phyloP scores from a whole-genome alignment of 2,797 vertebrate genomes.

The Hafferia zeledoni region DNA sequence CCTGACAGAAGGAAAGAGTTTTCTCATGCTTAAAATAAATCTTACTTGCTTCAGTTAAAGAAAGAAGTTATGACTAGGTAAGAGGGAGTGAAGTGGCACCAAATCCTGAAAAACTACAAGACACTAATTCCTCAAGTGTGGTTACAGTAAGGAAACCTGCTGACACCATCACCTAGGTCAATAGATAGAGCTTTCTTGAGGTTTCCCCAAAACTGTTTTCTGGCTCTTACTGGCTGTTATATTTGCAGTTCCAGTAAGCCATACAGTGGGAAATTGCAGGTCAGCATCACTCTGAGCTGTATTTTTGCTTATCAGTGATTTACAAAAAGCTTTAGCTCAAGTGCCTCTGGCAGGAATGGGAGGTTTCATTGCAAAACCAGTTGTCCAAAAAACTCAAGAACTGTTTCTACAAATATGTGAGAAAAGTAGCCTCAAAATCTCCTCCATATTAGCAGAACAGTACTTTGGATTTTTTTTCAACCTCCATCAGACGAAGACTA shows the following conservation, averaged over 20 bases:
- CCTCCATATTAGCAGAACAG: not conserved
- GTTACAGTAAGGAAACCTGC: not conserved
- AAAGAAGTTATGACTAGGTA: not conserved
- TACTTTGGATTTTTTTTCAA: not conserved
- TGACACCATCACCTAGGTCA: not conserved
- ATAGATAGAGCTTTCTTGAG: not conserved
- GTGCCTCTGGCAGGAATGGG: not conserved
- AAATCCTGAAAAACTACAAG: not conserved
- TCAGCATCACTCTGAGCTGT: not conserved
- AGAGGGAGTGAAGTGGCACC: not conserved
- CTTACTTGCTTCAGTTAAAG: not conserved
- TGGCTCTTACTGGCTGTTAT: not conserved
- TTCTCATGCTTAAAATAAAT: not conserved
- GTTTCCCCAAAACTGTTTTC: not conserved
- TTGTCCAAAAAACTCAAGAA: not conserved
- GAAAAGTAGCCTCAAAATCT: not conserved
- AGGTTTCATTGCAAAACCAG: not conserved
- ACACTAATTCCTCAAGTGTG: not conserved
- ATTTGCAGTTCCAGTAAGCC: not conserved
- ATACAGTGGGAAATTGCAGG: not conserved
- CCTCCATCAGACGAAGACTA: not conserved
- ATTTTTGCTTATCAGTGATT: conserved; percentile 20
- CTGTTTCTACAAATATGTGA: not conserved
- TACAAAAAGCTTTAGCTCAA: conserved; percentile 12
- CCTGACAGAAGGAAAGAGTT: not conserved